Conservation (phyloP, 2,888 invertebrate genomes). For the Caenorhabditis macrosperma region DNA sequence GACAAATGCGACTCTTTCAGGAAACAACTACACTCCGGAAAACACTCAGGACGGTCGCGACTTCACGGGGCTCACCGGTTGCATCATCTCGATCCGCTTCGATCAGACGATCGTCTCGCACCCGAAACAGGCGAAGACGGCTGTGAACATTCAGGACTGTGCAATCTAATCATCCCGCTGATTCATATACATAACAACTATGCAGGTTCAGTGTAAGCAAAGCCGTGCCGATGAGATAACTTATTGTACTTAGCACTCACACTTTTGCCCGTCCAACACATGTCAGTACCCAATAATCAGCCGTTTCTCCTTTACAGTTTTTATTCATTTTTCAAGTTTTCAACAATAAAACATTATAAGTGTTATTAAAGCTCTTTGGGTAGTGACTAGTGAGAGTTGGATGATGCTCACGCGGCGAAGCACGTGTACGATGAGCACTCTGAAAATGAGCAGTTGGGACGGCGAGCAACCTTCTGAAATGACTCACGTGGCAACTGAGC, state of each 20-base stretch:
- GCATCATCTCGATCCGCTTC: slow-evolving; percentile 57
- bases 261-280: background rate
- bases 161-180: slow-evolving; percentile 33
- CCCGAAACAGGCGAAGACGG: slow-evolving; percentile 61
- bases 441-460: slow-evolving; percentile 15
- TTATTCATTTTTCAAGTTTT: slow-evolving; percentile 1
- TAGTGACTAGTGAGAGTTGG: slow-evolving; percentile 3
- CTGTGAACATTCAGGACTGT: slow-evolving; percentile 67
- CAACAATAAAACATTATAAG: background rate
- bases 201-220: slow-evolving; percentile 37
- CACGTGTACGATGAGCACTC: slow-evolving; percentile 36
- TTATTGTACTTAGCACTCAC: slow-evolving; percentile 9
- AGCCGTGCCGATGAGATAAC: slow-evolving; percentile 38
- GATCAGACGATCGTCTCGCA: slow-evolving; percentile 60
- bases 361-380: slow-evolving; percentile 38
- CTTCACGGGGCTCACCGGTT: slow-evolving; percentile 59
- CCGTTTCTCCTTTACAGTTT: slow-evolving; percentile 18
- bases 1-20: slow-evolving; percentile 16
- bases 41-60: slow-evolving; percentile 26
- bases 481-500: slow-evolving; percentile 28
- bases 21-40: slow-evolving; percentile 31
- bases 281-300: slow-evolving; percentile 6
- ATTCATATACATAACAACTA: slow-evolving; percentile 2
- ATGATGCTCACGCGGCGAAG: background rate
- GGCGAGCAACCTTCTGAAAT: background rate